Evolutionary conservation across 2,888 invertebrate species (phyloP).

Genomic region (Mimas tiliae): DNA sequence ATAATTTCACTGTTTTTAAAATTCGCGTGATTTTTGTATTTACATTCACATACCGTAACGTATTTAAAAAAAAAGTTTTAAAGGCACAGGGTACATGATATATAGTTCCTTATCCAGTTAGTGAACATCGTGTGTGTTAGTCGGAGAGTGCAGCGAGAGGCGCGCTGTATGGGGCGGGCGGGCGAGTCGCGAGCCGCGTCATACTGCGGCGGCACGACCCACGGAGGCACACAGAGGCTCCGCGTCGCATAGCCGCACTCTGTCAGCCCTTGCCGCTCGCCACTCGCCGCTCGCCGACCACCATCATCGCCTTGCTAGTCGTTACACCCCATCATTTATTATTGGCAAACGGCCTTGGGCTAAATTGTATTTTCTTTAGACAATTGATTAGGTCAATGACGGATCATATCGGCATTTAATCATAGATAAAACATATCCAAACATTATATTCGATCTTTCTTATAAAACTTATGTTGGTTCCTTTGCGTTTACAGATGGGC

Average conservation of each 20-base stretch:
- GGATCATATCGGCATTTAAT: background rate
- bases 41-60: background rate
- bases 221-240: conserved; percentile 43
- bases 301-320: conserved; percentile 49
- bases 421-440: background rate
- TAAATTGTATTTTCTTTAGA: conserved; percentile 64
- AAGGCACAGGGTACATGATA: conserved; percentile 66
- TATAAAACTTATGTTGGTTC: no score
- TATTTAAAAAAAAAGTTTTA: conserved; percentile 30
- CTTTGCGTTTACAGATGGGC: no score
- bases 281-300: conserved; percentile 30
- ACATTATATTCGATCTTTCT: background rate
- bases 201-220: conserved; percentile 71
- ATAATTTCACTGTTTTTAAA: conserved; percentile 14
- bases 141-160: conserved; percentile 50
- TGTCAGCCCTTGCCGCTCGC: conserved; percentile 41
- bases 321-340: conserved; percentile 76
- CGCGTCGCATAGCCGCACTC: conserved; percentile 52
- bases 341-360: conserved; percentile 76
- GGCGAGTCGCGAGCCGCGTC: conserved; percentile 73
- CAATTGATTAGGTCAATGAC: conserved; percentile 62
- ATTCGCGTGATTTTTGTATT: conserved; percentile 9
- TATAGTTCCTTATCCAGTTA: conserved; percentile 47
- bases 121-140: conserved; percentile 49
- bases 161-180: conserved; percentile 55